These are phyloP conservation scores for Temnothorax unifasciatus DNA, from an alignment of 2,888 invertebrate species.

Conservation along the genomic window DNA sequence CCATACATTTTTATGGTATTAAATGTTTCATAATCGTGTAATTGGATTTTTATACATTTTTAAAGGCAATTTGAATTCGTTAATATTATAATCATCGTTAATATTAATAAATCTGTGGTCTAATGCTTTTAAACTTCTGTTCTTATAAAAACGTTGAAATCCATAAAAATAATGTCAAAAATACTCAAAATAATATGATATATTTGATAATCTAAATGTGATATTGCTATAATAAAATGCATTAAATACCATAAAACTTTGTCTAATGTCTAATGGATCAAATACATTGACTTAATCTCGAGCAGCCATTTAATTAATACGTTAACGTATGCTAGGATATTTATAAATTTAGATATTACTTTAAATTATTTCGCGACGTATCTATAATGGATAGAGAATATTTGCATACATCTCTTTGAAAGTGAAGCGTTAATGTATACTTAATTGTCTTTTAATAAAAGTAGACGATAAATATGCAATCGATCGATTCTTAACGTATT, in stretches of 20 bases:
- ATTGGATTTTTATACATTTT: background rate
- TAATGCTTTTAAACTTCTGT: background rate
- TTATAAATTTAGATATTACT: slow-evolving; percentile 5
- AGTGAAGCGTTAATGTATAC: background rate
- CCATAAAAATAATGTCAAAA: too few species aligned
- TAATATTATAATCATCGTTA: background rate
- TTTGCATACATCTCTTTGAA: background rate
- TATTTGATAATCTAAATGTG: background rate
- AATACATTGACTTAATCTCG: background rate
- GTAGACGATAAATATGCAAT: background rate
- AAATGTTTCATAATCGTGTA: background rate
- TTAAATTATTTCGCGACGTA: background rate
- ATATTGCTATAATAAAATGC: background rate
- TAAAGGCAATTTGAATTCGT: background rate
- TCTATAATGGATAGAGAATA: background rate
- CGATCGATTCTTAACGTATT: background rate
- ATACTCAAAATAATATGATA: background rate
- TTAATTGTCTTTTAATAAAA: background rate
- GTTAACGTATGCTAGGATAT: background rate
- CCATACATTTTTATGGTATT: background rate
- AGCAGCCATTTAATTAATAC: background rate
- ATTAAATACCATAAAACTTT: background rate
- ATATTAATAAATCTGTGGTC: background rate
- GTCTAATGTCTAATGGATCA: background rate
- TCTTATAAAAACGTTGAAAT: background rate